Evolutionary conservation across 2,888 invertebrate genomes (phyloP).

Genomic region (Cephonodes hylas): DNA sequence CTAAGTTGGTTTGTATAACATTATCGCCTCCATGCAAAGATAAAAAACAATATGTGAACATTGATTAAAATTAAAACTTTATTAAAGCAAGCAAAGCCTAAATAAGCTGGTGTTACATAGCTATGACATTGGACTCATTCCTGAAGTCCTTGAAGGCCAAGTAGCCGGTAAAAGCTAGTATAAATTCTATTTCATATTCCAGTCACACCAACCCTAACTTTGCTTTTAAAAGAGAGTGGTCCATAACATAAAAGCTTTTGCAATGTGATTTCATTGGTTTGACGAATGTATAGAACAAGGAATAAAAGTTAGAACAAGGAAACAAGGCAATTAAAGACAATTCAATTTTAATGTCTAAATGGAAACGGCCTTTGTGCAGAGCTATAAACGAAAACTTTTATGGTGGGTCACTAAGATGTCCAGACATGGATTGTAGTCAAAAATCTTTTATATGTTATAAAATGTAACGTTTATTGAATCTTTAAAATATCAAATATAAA

Average conservation of each 20-base stretch:
- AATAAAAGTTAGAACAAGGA: background rate
- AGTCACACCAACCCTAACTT: background rate
- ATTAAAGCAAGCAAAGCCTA: too few species aligned
- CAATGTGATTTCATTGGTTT: background rate
- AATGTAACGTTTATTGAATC: too few species aligned
- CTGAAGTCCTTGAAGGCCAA: background rate
- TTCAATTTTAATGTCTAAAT: background rate
- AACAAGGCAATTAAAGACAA: background rate
- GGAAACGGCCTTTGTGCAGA: background rate
- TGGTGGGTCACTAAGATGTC: background rate
- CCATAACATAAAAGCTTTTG: background rate
- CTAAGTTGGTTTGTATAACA: too few species aligned
- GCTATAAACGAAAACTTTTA: slow-evolving; percentile 7
- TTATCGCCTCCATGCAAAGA: too few species aligned
- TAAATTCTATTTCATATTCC: too few species aligned
- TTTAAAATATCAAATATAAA: too few species aligned
- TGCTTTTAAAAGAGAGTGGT: background rate
- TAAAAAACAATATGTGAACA: too few species aligned
- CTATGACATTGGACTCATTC: too few species aligned
- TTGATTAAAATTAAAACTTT: too few species aligned
- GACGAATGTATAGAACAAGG: background rate
- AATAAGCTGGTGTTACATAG: too few species aligned
- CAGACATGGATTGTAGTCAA: background rate
- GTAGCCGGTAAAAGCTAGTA: too few species aligned
- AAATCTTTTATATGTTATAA: background rate